A percentile compares a stretch with the other conserved stretches of the same genome.
Evolutionary conservation across 2,888 invertebrate species (phyloP).

Genomic region (Eristalinus sepulchralis): DNA sequence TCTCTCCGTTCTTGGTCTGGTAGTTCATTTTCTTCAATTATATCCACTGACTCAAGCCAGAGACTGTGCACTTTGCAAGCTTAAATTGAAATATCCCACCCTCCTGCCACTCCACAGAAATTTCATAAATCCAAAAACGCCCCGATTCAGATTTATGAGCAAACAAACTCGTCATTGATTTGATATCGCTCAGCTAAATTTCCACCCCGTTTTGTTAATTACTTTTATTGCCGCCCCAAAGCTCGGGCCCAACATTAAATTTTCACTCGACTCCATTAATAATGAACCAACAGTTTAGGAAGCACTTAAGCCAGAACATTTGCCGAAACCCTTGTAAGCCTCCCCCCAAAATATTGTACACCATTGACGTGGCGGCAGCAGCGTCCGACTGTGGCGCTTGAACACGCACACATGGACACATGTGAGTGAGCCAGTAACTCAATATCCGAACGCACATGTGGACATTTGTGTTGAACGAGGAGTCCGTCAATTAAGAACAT

Average conservation of each 20-base stretch:
- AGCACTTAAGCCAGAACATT: conserved; percentile 42
- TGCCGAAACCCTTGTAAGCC: conserved; percentile 26
- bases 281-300: conserved; percentile 44
- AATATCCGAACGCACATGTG: conserved; percentile 24
- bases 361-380: conserved; percentile 24
- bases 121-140: background rate
- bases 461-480: conserved; percentile 35
- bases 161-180: background rate
- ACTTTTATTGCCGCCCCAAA: conserved; percentile 22
- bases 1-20: too few species aligned
- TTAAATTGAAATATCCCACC: too few species aligned
- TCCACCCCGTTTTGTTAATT: conserved; percentile 11
- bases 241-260: background rate
- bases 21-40: too few species aligned
- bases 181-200: background rate
- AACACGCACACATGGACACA: background rate
- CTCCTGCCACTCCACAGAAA: too few species aligned
- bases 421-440: conserved; percentile 51
- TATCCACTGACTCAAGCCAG: too few species aligned
- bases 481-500: conserved; percentile 70
- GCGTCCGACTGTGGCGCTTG: conserved; percentile 30
- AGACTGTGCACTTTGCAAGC: too few species aligned
- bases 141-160: background rate
- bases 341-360: conserved; percentile 36
- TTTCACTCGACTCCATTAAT: conserved; percentile 8